phyloP scores from a whole-genome alignment of 2,888 invertebrate species.

The Apocheima hispidaria region DNA sequence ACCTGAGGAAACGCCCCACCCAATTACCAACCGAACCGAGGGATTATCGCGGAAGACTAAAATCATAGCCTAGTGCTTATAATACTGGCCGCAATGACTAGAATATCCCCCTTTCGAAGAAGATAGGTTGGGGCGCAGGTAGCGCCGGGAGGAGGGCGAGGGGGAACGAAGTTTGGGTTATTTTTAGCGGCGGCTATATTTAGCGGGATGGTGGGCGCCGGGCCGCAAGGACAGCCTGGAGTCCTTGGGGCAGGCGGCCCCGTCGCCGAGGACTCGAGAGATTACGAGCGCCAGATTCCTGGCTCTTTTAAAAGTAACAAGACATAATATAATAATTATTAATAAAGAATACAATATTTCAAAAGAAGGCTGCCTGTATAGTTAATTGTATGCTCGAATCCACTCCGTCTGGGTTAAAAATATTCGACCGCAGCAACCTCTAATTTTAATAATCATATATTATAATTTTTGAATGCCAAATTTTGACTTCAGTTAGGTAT shows the following conservation, averaged over 20 bases:
- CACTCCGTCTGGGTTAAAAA: constrained; percentile 40
- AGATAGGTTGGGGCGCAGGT: constrained; percentile 54
- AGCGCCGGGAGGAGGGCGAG: constrained; percentile 35
- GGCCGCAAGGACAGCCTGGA: constrained; percentile 53
- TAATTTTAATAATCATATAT: constrained; percentile 20
- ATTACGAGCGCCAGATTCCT: constrained; percentile 1
- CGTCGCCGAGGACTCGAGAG: constrained; percentile 43
- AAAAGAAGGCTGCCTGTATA: not conserved
- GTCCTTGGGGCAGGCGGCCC: constrained; percentile 44
- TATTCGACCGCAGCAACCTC: constrained; percentile 41
- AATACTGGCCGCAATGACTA: constrained; percentile 20
- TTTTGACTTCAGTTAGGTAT: constrained; percentile 16
- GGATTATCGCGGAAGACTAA: not conserved
- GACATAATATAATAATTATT: too few species aligned
- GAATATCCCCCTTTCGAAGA: constrained; percentile 47
- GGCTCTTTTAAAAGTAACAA: not conserved
- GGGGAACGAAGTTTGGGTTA: constrained; percentile 53
- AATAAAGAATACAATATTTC: not conserved
- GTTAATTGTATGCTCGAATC: constrained; percentile 1
- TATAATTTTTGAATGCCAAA: constrained; percentile 13
- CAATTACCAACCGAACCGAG: not conserved
- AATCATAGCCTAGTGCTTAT: not conserved
- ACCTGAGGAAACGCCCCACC: not conserved
- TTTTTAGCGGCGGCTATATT: constrained; percentile 73
- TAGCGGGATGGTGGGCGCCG: constrained; percentile 63